These are phyloP conservation scores for Erythrolamprus reginae DNA, from an alignment of 2,113 vertebrate genomes.

Conservation along the genomic window DNA sequence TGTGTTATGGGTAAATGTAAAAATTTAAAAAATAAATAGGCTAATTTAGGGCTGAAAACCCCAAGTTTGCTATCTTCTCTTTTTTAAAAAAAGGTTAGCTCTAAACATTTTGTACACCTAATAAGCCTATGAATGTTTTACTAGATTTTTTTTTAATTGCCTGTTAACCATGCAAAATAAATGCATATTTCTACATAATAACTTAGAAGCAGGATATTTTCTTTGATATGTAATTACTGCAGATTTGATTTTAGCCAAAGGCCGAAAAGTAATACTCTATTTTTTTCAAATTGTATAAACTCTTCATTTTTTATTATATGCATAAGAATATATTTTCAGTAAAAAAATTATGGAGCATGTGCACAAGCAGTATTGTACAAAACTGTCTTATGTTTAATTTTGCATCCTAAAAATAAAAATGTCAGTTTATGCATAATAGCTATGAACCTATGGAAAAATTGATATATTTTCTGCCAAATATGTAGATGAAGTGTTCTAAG, in stretches of 20 bases:
- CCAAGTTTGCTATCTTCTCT: background rate
- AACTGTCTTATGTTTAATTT: background rate
- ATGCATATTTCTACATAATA: slow-evolving; percentile 15
- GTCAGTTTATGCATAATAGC: background rate
- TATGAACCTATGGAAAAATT: slow-evolving; percentile 23
- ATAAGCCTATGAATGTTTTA: background rate
- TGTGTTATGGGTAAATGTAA: background rate
- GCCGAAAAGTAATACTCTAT: background rate
- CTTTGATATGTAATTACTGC: slow-evolving; percentile 21
- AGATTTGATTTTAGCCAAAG: background rate
- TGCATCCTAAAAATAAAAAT: background rate
- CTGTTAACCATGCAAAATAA: slow-evolving; percentile 15
- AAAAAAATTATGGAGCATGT: background rate
- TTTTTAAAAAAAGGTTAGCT: slow-evolving; percentile 9
- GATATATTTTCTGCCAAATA: slow-evolving; percentile 32
- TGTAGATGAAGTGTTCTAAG: background rate
- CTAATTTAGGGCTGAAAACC: background rate
- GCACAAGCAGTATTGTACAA: slow-evolving; percentile 4
- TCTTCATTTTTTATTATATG: slow-evolving; percentile 20
- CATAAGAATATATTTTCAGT: slow-evolving; percentile 32
- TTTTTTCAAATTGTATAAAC: background rate
- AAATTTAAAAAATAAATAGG: background rate
- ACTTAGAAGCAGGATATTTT: slow-evolving; percentile 31
- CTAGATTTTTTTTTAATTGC: background rate
- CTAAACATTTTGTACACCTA: background rate